A percentile compares a stretch with the other conserved stretches of the same genome.
These are phyloP conservation scores for Ptychoptera contaminata DNA, from an alignment of 2,888 invertebrate species.

Conservation along the genomic window DNA sequence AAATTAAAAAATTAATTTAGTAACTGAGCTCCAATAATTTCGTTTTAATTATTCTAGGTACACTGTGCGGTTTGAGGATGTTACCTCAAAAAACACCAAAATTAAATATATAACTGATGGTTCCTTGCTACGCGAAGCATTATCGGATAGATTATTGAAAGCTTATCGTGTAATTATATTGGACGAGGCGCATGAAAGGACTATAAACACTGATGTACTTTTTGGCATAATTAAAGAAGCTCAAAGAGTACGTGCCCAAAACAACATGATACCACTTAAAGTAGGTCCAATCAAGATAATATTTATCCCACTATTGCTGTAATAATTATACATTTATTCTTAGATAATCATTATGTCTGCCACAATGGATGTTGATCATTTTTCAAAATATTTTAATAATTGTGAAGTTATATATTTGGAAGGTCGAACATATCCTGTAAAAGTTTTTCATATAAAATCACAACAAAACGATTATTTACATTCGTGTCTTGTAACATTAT, in stretches of 20 bases:
- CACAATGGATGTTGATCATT: conserved; percentile 91
- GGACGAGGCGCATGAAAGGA: conserved; percentile 93
- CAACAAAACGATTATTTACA: conserved; percentile 72
- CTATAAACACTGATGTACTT: conserved; percentile 83
- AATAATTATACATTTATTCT: conserved; percentile 15
- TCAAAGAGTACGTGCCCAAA: conserved; percentile 51
- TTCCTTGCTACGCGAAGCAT: conserved; percentile 81
- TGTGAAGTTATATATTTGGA: conserved; percentile 79
- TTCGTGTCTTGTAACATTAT: conserved; percentile 69
- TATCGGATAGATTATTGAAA: conserved; percentile 54
- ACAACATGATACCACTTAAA: conserved; percentile 46
- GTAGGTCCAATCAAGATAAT: conserved; percentile 25
- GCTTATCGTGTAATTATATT: conserved; percentile 72
- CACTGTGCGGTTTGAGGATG: conserved; percentile 83
- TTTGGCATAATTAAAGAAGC: conserved; percentile 86
- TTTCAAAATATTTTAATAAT: conserved; percentile 74
- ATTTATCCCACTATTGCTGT: conserved; percentile 5
- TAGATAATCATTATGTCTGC: conserved; percentile 85
- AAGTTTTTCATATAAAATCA: conserved; percentile 52
- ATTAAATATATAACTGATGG: conserved; percentile 91
- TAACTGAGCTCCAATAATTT: not conserved
- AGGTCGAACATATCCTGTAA: conserved; percentile 73
- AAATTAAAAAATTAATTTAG: conserved; percentile 14
- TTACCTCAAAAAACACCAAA: conserved; percentile 61
- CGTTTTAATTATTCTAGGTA: conserved; percentile 26